Evolutionary conservation across 2,113 vertebrate genomes (phyloP).

Genomic region (Oenanthe melanoleuca): DNA sequence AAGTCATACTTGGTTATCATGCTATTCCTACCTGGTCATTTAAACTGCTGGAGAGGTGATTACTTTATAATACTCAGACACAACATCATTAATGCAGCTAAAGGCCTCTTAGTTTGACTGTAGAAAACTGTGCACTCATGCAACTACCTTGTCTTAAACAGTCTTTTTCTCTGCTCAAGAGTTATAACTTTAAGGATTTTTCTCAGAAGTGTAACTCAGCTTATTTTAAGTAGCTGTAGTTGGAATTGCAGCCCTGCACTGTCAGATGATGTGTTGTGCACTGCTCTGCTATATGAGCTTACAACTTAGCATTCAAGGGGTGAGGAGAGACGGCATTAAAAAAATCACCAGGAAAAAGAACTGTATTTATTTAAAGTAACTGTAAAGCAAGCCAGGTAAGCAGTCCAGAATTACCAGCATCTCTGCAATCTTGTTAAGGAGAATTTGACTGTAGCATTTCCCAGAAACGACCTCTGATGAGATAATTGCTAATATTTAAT

Average conservation of each 20-base stretch:
- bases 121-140: background rate
- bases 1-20: background rate
- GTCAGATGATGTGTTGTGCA: background rate
- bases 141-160: background rate
- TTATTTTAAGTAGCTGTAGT: background rate
- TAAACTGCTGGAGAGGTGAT: background rate
- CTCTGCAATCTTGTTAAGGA: background rate
- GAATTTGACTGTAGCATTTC: background rate
- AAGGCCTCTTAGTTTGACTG: background rate
- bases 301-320: rapidly evolving
- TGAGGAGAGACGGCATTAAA: background rate
- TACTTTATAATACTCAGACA: background rate
- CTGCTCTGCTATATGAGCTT: background rate
- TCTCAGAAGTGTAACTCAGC: background rate
- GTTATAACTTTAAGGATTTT: background rate
- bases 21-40: background rate
- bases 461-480: background rate
- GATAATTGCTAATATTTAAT: background rate
- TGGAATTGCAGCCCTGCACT: background rate
- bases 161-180: background rate
- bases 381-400: background rate
- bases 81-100: background rate
- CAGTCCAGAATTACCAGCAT: background rate
- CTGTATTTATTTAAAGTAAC: constrained; percentile 6
- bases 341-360: background rate